Conservation (phyloP, 2,797 vertebrate genomes). For the Chiloscyllium punctatum region DNA sequence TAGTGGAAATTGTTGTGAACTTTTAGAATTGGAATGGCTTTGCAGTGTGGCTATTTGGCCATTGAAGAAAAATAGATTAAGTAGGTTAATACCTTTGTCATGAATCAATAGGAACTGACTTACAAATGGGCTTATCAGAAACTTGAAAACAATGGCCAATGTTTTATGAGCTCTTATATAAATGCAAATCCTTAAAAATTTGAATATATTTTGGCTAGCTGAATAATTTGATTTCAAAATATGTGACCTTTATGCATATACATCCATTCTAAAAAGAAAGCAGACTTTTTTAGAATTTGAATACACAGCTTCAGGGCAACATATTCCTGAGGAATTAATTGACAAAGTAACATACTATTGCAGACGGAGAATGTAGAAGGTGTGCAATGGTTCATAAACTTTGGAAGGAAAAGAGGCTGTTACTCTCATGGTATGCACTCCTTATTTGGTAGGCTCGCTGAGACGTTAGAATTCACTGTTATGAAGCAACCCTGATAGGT, state of each 20-base stretch:
- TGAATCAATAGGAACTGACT: not conserved
- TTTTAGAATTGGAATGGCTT: not conserved
- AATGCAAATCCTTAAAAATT: not conserved
- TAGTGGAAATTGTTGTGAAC: not conserved
- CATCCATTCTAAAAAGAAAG: not conserved
- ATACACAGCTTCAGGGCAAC: not conserved
- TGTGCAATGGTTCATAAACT: not conserved
- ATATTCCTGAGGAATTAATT: not conserved
- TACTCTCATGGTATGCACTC: not conserved
- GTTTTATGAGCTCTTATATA: not conserved
- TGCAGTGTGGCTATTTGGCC: not conserved
- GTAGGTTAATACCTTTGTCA: not conserved
- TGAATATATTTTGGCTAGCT: not conserved
- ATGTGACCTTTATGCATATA: not conserved
- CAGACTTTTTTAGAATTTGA: slow-evolving; percentile 14
- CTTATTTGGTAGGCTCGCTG: not conserved
- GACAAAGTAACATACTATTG: not conserved
- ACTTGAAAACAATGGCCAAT: not conserved
- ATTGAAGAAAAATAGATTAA: not conserved
- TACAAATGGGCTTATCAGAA: not conserved
- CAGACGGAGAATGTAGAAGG: not conserved
- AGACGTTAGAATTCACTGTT: not conserved
- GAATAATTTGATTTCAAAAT: not conserved
- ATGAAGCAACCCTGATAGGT: not conserved
- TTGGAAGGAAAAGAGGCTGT: not conserved